A percentile compares a stretch with the other conserved stretches of the same genome.
phyloP scores from a whole-genome alignment of 2,797 vertebrate species.

The Tolypeutes matacus region DNA sequence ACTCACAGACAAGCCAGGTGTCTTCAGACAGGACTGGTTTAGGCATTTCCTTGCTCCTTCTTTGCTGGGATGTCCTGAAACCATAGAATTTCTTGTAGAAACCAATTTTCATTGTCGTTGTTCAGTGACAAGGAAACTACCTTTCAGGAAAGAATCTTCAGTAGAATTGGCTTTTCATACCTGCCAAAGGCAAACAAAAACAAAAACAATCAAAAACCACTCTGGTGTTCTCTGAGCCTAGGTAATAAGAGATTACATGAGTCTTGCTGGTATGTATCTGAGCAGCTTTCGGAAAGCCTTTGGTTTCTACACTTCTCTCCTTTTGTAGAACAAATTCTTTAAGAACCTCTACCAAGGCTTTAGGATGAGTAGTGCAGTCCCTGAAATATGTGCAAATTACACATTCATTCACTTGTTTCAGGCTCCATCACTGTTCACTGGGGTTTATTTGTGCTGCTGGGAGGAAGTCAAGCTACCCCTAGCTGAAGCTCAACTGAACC shows the following conservation, averaged over 20 bases:
- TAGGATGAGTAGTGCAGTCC: background rate
- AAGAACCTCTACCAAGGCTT: background rate
- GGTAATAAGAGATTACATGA: conserved; percentile 5
- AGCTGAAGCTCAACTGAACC: conserved; percentile 32
- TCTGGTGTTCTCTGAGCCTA: conserved; percentile 17
- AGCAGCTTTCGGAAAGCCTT: background rate
- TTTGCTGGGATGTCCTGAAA: conserved; percentile 31
- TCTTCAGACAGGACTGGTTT: background rate
- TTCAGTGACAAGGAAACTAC: conserved; percentile 23
- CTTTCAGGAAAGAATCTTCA: conserved; percentile 51
- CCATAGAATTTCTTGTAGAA: conserved; percentile 26
- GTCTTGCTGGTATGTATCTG: background rate
- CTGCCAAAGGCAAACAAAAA: conserved; percentile 42
- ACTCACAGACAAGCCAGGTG: background rate
- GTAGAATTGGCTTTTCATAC: conserved; percentile 9
- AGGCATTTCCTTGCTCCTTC: background rate
- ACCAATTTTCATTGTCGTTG: conserved; percentile 59
- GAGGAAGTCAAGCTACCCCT: conserved; percentile 60
- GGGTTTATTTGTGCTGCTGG: conserved; percentile 57
- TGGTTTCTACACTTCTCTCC: conserved; percentile 28
- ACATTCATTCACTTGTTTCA: conserved; percentile 32
- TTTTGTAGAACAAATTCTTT: background rate
- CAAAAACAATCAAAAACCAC: background rate
- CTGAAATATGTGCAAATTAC: background rate
- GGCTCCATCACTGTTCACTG: background rate